Evolutionary conservation across 2,113 vertebrate genomes (phyloP), one percentile per base, ranked within the genome.

Genomic region (Pygoscelis adeliae): DNA sequence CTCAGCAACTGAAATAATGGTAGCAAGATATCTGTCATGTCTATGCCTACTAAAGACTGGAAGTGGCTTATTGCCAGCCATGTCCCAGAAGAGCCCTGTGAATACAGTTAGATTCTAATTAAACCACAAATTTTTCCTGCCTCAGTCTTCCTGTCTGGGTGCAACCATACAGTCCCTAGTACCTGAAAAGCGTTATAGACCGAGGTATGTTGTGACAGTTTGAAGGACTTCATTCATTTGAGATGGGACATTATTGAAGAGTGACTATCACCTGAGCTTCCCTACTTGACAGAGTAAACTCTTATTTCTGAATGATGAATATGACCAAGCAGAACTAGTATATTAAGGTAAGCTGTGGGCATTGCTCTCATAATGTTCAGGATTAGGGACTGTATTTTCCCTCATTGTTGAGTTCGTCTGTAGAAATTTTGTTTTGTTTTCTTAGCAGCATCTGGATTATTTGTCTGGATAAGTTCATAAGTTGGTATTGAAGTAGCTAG

Each of bases 401-500:
- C 3, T 44, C 3, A 15, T 4, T 50, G 12, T 82, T 53, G 10
- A 59, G 3, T 20, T 62, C 49, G 2, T 29, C 46, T 65, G 17
- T 10, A 73, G 36, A 79, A 70, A 8, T 49, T 38, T 19, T 44
- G 2, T 16, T 38, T 50, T 42, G 1, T 49, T 87, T 80, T 38
- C 22, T 70, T 59, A 72, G 5, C 9, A 73, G 6, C 2, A 42
- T 55, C 58, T 46, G 14, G 15, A 63, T 72, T 92, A 42, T 50
- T 87, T 84, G 3, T 58, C 16, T 84, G 62, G 13, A 14, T 65
- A 29, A 47, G 1, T n/a, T 74, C 13, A 7, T 36, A 40, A 23
- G 1, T 18, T 81, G 11, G 4, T 27, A n/a, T 34, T 0, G 1
- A 81, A 84, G 18, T 23, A 74, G 5, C 9, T 63, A 46, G 11